Evolutionary conservation across 2,888 invertebrate genomes (phyloP), one percentile per base, ranked within the genome.

Genomic region (Patella pellucida): DNA sequence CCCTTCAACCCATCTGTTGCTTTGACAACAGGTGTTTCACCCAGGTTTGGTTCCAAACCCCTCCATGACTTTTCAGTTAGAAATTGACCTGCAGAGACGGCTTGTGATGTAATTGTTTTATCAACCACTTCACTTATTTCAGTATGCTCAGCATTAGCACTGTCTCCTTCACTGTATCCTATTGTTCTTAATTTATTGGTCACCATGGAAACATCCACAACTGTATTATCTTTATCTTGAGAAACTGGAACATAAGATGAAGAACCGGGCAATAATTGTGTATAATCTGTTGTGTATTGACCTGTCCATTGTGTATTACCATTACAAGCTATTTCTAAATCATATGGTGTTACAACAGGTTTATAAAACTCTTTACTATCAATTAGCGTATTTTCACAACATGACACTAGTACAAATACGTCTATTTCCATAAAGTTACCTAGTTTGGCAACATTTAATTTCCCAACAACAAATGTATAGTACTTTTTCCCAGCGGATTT

Each of bases 381-480:
- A 67, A 97, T 93, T 81, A 93, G 83, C 23, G 95, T 95, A 87
- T 96, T 97, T 91, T 97, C 96, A 2, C 97, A 94, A 89, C 99
- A 99, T 0, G 97, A 95, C 73, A 99, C 94, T 86, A 96, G 93
- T 0, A 98, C 96, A 92, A 96, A 99, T 68, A 96, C 94, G 87
- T 99, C 98, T 81, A 99, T 89, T 76, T 96, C 96, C 75, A 95
- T 94, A 90, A 98, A 97, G 92, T 99, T 99, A 0, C 97, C 97
- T 78, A 99, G 92, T 91, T 99, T 99, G 0, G 96, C 95, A 15
- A 96, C 95, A 92, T 97, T 98, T 3, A 97, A 95, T 90, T 97
- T 97, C 7, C 98, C 99, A 74, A 99, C 96, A 41, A 96, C 96
- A 75, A 99, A 94, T 69, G 96, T 94, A 88, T 98, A 98, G 81